Evolutionary conservation across 2,888 invertebrate genomes (phyloP).

Genomic region (Helobdella robusta): DNA sequence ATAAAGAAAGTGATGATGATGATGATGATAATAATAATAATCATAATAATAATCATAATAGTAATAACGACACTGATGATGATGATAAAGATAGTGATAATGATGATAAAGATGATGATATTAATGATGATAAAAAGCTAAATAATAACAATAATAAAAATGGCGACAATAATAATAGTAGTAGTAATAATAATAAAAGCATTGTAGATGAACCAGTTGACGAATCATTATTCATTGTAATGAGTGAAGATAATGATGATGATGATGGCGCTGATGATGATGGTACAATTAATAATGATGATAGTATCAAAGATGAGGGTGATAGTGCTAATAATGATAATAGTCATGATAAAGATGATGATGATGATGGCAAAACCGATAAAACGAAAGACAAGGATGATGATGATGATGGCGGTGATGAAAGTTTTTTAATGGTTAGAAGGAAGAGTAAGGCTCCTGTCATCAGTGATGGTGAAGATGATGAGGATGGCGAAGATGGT

Average conservation of each 20-base stretch:
- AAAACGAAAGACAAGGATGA: not conserved
- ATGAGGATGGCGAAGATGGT: not conserved
- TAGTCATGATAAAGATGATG: not conserved
- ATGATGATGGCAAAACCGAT: not conserved
- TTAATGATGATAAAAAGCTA: not conserved
- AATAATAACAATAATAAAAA: not conserved
- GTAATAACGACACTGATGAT: not conserved
- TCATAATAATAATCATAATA: not conserved
- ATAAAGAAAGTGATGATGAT: conserved; percentile 17
- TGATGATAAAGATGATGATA: not conserved
- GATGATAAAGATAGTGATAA: not conserved
- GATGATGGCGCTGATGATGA: not conserved
- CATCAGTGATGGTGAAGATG: not conserved
- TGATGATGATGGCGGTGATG: not conserved
- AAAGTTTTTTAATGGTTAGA: not conserved
- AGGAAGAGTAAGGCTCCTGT: not conserved
- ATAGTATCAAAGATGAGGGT: not conserved
- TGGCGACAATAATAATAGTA: too few species aligned
- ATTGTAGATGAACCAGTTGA: not conserved
- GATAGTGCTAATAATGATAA: not conserved
- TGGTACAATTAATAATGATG: not conserved
- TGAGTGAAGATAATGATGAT: not conserved
- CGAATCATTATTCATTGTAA: not conserved
- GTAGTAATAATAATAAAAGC: not conserved
- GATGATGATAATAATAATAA: not conserved